Percentiles rank a stretch among this genome's conserved stretches.
These are phyloP conservation scores for Taphrorychus bicolor DNA, from an alignment of 2,888 invertebrate genomes.

Conservation along the genomic window DNA sequence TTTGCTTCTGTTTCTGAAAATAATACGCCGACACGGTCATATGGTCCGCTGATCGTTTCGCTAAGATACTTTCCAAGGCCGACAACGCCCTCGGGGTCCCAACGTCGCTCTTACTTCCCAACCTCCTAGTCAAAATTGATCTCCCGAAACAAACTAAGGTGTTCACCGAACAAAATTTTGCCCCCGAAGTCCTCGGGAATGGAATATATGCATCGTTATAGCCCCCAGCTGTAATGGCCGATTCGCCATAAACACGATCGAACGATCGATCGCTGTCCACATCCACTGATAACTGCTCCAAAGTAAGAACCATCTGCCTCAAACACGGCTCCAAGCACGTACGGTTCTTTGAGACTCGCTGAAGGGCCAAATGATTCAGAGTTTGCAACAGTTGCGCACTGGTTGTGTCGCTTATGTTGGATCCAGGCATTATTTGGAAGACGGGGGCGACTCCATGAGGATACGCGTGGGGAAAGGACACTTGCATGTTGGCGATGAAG, in stretches of 20 bases:
- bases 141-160: slow-evolving; percentile 67
- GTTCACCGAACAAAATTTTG: slow-evolving; percentile 89
- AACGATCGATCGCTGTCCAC: slow-evolving; percentile 60
- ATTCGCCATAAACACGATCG: slow-evolving; percentile 47
- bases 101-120: slow-evolving; percentile 65
- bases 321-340: slow-evolving; percentile 90
- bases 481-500: slow-evolving; percentile 66
- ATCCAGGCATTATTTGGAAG: slow-evolving; percentile 72
- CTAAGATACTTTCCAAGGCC: slow-evolving; percentile 66
- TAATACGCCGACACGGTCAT: slow-evolving; percentile 76
- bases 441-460: slow-evolving; percentile 72
- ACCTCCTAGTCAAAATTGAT: slow-evolving; percentile 69
- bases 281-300: slow-evolving; percentile 69
- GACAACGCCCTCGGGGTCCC: slow-evolving; percentile 82
- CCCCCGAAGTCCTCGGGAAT: slow-evolving; percentile 93
- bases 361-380: slow-evolving; percentile 80
- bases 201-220: slow-evolving; percentile 84
- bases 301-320: slow-evolving; percentile 70
- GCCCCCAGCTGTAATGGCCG: slow-evolving; percentile 52
- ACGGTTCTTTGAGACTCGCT: slow-evolving; percentile 83
- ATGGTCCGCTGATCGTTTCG: slow-evolving; percentile 53
- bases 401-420: slow-evolving; percentile 72
- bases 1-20: slow-evolving; percentile 64
- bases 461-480: slow-evolving; percentile 76
- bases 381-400: slow-evolving; percentile 80